A percentile compares a stretch with the other conserved stretches of the same genome.
Evolutionary conservation across 2,797 vertebrate genomes (phyloP).

Genomic region (Siniperca scherzeri): DNA sequence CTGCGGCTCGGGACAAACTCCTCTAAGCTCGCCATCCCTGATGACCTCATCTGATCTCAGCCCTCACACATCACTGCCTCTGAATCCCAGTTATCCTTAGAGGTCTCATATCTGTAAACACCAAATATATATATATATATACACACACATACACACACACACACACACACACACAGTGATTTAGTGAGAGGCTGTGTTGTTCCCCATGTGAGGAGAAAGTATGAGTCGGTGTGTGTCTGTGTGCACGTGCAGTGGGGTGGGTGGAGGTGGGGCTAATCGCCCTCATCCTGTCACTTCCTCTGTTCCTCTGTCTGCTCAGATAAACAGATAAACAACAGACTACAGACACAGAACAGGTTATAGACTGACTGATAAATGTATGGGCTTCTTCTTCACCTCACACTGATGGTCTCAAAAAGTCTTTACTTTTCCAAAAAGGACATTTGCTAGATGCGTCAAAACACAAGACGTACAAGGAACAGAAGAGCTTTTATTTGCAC

Average conservation of each 20-base stretch:
- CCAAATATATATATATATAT: slow-evolving; percentile 34
- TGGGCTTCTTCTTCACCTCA: slow-evolving; percentile 15
- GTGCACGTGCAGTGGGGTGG: slow-evolving; percentile 55
- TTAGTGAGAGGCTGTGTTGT: slow-evolving; percentile 51
- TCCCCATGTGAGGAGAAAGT: slow-evolving; percentile 53
- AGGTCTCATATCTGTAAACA: slow-evolving; percentile 68
- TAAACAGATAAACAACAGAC: slow-evolving; percentile 62
- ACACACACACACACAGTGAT: slow-evolving; percentile 37
- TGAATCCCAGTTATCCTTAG: slow-evolving; percentile 59
- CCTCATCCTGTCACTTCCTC: slow-evolving; percentile 82
- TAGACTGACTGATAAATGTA: slow-evolving; percentile 12
- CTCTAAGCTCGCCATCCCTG: slow-evolving; percentile 48
- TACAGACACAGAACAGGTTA: slow-evolving; percentile 33
- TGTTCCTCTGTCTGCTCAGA: slow-evolving; percentile 73
- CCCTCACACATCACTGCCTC: slow-evolving; percentile 70
- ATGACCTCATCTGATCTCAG: slow-evolving; percentile 73
- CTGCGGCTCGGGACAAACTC: slow-evolving; percentile 28
- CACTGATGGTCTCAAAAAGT: background rate
- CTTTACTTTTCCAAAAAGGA: slow-evolving; percentile 1
- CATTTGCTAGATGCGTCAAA: background rate
- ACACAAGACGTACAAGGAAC: background rate
- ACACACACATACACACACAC: slow-evolving; percentile 36
- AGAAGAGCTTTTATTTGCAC: background rate
- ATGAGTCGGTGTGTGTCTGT: slow-evolving; percentile 67
- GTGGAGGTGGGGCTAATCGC: slow-evolving; percentile 64